A percentile compares a stretch with the other conserved stretches of the same genome.
phyloP scores from a whole-genome alignment of 2,888 invertebrate species.

The Tribolium freemani region DNA sequence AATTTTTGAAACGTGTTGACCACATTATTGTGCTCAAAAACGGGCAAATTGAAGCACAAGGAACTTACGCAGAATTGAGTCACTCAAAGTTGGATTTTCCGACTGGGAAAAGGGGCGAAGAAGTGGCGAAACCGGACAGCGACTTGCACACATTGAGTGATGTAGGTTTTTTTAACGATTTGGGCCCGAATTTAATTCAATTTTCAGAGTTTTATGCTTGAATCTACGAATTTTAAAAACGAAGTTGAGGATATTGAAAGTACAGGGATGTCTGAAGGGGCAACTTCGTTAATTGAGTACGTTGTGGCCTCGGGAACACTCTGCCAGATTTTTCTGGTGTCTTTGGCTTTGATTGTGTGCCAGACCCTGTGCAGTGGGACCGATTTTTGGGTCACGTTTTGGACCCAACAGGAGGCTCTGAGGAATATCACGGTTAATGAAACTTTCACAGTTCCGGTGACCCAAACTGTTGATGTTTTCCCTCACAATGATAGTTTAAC shows the following conservation, averaged over 20 bases:
- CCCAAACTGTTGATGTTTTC: background rate
- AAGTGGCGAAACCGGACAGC: constrained; percentile 53
- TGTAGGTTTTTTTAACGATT: background rate
- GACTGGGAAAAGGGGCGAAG: constrained; percentile 60
- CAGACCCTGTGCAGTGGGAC: constrained; percentile 31
- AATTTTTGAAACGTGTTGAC: constrained; percentile 73
- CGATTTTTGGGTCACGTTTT: constrained; percentile 39
- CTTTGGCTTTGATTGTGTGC: constrained; percentile 27
- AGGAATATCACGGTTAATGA: background rate
- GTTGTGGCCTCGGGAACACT: constrained; percentile 28
- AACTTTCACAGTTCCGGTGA: background rate
- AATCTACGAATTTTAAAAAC: background rate
- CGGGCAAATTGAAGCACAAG: constrained; percentile 73
- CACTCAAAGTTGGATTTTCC: constrained; percentile 74
- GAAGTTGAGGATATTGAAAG: constrained; percentile 10
- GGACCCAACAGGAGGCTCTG: constrained; percentile 23
- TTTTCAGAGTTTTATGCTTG: constrained; percentile 28
- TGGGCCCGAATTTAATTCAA: background rate
- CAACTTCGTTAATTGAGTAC: constrained; percentile 29
- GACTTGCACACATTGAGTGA: constrained; percentile 1
- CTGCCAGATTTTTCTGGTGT: constrained; percentile 12
- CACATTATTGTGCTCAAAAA: constrained; percentile 71
- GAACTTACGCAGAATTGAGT: constrained; percentile 72
- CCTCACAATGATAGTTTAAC: background rate
- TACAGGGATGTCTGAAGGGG: background rate